Evolutionary conservation across 2,797 vertebrate genomes (phyloP), one percentile per base, ranked within the genome.

Genomic region (Pangasius krempfi): DNA sequence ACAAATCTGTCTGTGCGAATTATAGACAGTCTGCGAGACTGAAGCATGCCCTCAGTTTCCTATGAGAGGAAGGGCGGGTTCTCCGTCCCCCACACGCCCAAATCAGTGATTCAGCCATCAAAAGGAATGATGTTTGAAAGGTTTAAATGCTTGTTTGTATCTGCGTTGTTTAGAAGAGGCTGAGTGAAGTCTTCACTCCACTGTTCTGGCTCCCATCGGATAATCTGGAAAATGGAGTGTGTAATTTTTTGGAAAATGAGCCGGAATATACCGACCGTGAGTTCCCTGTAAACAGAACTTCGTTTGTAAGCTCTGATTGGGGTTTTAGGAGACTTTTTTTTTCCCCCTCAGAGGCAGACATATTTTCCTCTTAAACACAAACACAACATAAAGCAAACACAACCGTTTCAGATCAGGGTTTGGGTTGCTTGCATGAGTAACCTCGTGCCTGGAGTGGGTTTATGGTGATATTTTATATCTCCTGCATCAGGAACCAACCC

Each of bases 181-280:
- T 84, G 82, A 84, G 82, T 84, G 82, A 84, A 52, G 44, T 68
- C 82, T 68, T 84, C 44, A 47, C 79, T 84, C 79, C 88, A 44
- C 85, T 47, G 44, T 83, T 73, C 68, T 62, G 66, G 56, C 79
- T 86, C 58, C 33, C 12, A 10, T 8, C 20, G 7, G 66, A 1
- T 62, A 13, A 54, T 64, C 20, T 64, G 78, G 82, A 89, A 82
- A 82, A 82, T 62, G 66, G 58, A 72, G 47, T 27, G 56, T 82
- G 79, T 76, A 54, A 83, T 83, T 86, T 82, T 88, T 85, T 60
- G 64, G 75, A 50, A 73, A 86, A 10, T 47, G 88, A 73, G 84
- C 30, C 4, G 78, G 84, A 80, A 85, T 79, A 79, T 76, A 54
- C 81, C 81, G 18, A 64, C 56, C 81, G n/a, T 60, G n/a, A 60